Base-by-base conservation (phyloP, 2,797 vertebrate genomes). In the Cyclura pinguis region DNA sequence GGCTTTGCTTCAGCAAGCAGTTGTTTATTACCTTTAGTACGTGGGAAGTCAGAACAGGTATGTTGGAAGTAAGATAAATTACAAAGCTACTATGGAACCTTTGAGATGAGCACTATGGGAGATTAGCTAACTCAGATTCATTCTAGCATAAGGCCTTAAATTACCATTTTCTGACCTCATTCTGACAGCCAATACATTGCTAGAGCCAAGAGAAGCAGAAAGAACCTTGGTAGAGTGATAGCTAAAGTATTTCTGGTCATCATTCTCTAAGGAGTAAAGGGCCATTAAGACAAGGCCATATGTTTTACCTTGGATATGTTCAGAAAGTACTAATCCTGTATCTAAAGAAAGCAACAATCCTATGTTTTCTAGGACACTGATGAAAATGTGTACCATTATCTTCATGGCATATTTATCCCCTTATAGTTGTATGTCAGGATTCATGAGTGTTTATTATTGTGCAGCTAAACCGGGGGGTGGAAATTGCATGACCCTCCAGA, bases 1-100 rank as follows among this genome's bases (percentile, higher is more conserved):
- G 52, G 59, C 0, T 85, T 89, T 27, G 85, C 69, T 92, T 93
- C 88, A 35, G 52, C 80, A 72, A 87, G 91, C 13, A 81, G 27
- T 85, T 57, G 12, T 93, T 92, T 85, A 47, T 42, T 69, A 47
- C 62, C 35, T 35, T 47, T 38, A 76, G 16, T 38, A 80, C 3
- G 0, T 59, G 84, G 52, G 35, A 67, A 77, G 59, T 50, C 13
- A 59, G 20, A 50, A 50, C 74, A 42, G 12, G 20, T 27, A n/a
- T 50, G 4, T 72, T 69, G 20, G 67, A 12, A 27, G 5, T 27
- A 90, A 84, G 59, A 27, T 57, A 69, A 52, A n/a, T 81, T 72
- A 62, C 42, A 84, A 64, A 84, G 8, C 18, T 62, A 62, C 62
- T 55, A 16, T 35, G n/a, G 16, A 89, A 50, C 20, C 32, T 62